These are phyloP conservation scores for Caenorhabditis zanzibari DNA, from an alignment of 2,888 invertebrate species.

Conservation along the genomic window DNA sequence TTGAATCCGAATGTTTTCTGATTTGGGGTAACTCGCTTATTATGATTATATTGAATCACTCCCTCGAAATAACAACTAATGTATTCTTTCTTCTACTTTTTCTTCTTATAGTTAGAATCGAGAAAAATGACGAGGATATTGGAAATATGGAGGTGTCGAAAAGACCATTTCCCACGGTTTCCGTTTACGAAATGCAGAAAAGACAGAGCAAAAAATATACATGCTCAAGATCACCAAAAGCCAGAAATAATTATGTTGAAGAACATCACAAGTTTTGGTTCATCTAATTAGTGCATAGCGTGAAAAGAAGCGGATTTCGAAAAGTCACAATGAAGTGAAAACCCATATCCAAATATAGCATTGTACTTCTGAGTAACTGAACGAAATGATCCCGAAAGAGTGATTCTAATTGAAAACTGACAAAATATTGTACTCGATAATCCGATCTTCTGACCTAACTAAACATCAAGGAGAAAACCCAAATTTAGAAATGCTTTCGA, in stretches of 20 bases:
- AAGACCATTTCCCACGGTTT: constrained; percentile 37
- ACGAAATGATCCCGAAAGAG: background rate
- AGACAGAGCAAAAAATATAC: background rate
- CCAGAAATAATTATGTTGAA: background rate
- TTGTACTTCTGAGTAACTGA: background rate
- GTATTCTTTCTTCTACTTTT: background rate
- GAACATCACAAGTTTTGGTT: constrained; percentile 9
- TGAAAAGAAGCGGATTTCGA: background rate
- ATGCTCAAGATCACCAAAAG: background rate
- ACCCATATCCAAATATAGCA: background rate
- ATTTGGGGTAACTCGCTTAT: background rate
- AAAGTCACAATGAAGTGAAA: background rate
- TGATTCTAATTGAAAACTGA: background rate
- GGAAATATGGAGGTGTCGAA: constrained; percentile 10
- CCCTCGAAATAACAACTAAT: background rate
- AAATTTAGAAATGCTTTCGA: constrained; percentile 9
- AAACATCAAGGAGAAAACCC: constrained; percentile 17
- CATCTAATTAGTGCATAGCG: constrained; percentile 4
- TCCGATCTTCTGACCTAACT: constrained; percentile 18
- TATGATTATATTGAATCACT: constrained; percentile 4
- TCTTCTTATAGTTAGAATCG: background rate
- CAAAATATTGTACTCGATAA: background rate
- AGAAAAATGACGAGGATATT: background rate
- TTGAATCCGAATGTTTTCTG: constrained; percentile 2
- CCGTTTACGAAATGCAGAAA: background rate